Base-by-base conservation (phyloP, 2,888 invertebrate genomes). In the Phymatocera aterrima region DNA sequence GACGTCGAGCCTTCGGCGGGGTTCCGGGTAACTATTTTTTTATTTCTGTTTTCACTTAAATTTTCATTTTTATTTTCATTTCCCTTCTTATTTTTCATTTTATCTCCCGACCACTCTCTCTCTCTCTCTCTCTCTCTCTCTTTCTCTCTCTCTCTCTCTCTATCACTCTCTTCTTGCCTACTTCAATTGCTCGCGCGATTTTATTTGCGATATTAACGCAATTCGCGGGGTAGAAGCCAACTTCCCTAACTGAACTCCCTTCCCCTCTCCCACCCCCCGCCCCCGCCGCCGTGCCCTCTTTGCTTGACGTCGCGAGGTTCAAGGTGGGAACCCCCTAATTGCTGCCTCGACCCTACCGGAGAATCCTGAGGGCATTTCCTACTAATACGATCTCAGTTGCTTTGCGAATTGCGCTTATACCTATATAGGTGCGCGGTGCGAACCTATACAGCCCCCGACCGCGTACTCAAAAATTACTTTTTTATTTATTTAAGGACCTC, bases 161-260 rank as follows among this genome's bases (percentile, higher is more conserved):
- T 46, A 1, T 68, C 24, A 15, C 68, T 46, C 28, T 43, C 2
- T 28, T 40, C 28, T 70, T 64, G 24, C 64, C 75, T 57, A 77
- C 79, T 74, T 64, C 79, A 84, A 84, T 84, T 81, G 84, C 84
- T 83, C 82, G 83, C 84, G 80, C 82, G 84, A 87, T 87, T 88
- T 86, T 86, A 88, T 88, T 88, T 86, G 85, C 87, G 83, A 84
- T 83, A 85, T 87, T 86, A 88, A 88, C 84, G 85, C 85, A 81
- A 85, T 85, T 86, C 85, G 83, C 83, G 84, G 83, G 80, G 78
- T 60, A 31, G 51, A 72, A 31, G 72, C 72, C 28, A 72, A 51
- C 48, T 72, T 72, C 72, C 72, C 21, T 48, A 51, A 72, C 51
- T 68, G 40, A 46, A 46, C 12, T 31, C 48, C 60, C 46, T 46